Percentiles rank a stretch among this genome's conserved stretches.
phyloP scores from a whole-genome alignment of 2,113 vertebrate genomes.

The Silurus asotus region DNA sequence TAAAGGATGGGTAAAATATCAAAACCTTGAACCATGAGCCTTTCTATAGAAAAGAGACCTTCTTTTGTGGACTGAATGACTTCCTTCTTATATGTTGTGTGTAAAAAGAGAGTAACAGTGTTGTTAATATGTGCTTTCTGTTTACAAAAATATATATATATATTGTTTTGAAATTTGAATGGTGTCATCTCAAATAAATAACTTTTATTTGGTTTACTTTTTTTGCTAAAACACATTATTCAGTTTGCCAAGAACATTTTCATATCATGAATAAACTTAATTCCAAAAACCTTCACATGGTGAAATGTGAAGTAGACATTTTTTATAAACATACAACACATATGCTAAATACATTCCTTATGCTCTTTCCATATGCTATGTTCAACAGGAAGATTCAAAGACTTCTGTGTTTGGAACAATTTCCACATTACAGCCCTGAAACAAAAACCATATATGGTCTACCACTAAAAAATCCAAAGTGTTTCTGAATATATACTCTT shows the following conservation, averaged over 20 bases:
- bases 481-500: not conserved
- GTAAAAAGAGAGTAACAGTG: not conserved
- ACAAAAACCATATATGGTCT: not conserved
- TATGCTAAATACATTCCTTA: not conserved
- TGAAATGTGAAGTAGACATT: not conserved
- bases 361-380: not conserved
- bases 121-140: not conserved
- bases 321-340: no score
- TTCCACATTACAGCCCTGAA: not conserved
- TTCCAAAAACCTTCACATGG: not conserved
- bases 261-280: not conserved
- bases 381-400: not conserved
- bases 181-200: conserved; percentile 12
- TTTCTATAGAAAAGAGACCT: not conserved
- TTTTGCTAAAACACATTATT: not conserved
- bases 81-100: not conserved
- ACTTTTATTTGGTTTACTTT: not conserved
- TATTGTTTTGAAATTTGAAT: not conserved
- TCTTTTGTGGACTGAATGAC: not conserved
- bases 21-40: not conserved
- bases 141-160: not conserved
- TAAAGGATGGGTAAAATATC: not conserved
- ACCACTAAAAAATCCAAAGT: not conserved
- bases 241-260: not conserved
- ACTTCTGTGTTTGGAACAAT: not conserved